Conservation (phyloP, 2,113 vertebrate species). For the Trogon surrucura region DNA sequence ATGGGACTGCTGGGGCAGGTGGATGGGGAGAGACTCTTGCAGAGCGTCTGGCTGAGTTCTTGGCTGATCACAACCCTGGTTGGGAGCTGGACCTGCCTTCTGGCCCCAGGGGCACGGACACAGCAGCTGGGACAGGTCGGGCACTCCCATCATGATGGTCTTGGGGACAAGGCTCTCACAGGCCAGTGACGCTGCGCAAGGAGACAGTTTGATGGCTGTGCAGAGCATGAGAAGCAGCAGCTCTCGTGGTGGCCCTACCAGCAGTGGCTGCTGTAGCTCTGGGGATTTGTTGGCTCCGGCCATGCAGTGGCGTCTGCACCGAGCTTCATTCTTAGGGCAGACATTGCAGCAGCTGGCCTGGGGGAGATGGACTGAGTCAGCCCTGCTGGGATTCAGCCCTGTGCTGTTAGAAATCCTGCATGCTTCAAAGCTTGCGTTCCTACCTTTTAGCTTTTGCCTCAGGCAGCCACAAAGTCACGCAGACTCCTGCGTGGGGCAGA, state of each 20-base stretch:
- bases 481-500: fast-evolving
- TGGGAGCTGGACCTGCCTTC: neutral
- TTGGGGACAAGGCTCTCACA: neutral
- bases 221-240: neutral
- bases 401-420: neutral
- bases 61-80: neutral
- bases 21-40: neutral
- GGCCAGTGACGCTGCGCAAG: neutral
- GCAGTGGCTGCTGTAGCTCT: neutral
- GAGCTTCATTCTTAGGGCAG: neutral
- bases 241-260: neutral
- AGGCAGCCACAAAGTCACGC: neutral
- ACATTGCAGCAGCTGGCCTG: neutral
- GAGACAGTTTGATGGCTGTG: neutral
- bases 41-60: neutral
- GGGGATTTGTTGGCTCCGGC: neutral
- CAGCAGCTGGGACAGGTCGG: neutral
- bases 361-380: neutral
- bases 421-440: neutral
- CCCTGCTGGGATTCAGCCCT: neutral
- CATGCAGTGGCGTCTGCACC: fast-evolving
- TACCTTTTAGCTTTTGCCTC: neutral
- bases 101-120: neutral
- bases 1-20: neutral
- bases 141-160: fast-evolving